These are phyloP conservation scores for Cephalotes varians DNA, from an alignment of 2,888 invertebrate genomes.

Conservation along the genomic window DNA sequence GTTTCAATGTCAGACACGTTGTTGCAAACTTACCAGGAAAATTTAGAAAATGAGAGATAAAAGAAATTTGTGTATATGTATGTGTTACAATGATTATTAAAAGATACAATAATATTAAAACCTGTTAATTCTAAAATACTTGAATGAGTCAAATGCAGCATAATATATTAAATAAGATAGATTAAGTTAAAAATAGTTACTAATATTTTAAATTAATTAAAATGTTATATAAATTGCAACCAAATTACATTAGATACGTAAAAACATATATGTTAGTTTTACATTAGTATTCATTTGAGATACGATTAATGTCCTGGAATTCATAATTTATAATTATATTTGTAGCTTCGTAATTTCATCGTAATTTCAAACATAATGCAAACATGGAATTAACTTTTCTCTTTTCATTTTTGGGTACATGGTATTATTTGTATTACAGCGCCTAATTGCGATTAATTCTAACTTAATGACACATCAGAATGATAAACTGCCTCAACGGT, in stretches of 20 bases:
- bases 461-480: conserved; percentile 11
- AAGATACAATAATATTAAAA: neutral
- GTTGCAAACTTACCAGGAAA: neutral
- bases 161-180: neutral
- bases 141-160: neutral
- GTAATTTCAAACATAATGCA: neutral
- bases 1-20: neutral
- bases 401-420: neutral
- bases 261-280: neutral
- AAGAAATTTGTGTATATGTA: neutral
- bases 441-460: conserved; percentile 18
- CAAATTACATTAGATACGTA: neutral
- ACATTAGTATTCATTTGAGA: neutral
- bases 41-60: neutral
- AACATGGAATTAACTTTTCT: neutral
- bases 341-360: too few species aligned
- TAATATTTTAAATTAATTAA: conserved; percentile 23
- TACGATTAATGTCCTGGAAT: neutral
- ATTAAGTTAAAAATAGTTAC: neutral
- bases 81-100: neutral
- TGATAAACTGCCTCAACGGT: neutral
- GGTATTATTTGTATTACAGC: neutral
- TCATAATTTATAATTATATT: neutral
- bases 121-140: neutral
- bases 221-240: neutral